Conservation (phyloP, 92 coral and sea anemone genomes). For the Parazoanthus darwini region DNA sequence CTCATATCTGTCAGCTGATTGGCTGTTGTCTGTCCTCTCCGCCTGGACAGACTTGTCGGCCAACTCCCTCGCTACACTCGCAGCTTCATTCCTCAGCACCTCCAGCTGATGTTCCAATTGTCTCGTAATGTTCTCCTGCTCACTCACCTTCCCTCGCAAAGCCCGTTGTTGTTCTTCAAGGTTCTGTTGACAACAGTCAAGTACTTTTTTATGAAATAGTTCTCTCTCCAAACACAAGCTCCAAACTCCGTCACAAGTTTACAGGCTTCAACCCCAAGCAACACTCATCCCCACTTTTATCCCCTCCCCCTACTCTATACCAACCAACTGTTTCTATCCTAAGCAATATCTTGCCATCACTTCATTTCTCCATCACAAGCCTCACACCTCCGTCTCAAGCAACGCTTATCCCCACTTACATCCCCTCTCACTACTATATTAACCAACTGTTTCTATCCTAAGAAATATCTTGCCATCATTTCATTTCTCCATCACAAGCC, state of each 20-base stretch:
- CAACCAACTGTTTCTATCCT: no score
- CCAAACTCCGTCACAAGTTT: no score
- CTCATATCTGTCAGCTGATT: slow-evolving; percentile 2
- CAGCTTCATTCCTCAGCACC: slow-evolving; percentile 38
- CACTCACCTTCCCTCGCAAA: slow-evolving; percentile 62
- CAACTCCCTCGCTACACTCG: slow-evolving; percentile 39
- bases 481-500: neutral
- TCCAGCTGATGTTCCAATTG: slow-evolving; percentile 66
- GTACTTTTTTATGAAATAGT: neutral
- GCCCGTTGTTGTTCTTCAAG: slow-evolving; percentile 74
- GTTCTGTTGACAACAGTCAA: slow-evolving; percentile 44
- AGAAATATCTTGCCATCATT: no score
- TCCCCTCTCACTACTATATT: no score
- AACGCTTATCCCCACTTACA: no score
- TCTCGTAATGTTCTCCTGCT: slow-evolving; percentile 74
- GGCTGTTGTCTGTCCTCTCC: slow-evolving; percentile 19
- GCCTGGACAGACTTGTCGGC: slow-evolving; percentile 53
- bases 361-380: neutral
- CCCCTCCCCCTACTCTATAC: no score
- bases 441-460: no score
- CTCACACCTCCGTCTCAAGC: neutral
- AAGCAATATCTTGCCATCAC: no score
- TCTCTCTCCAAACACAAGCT: no score
- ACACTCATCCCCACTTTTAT: no score
- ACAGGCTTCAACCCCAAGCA: no score